These are phyloP conservation scores for Ochropleura leucogaster DNA, from an alignment of 2,888 invertebrate species.

Conservation along the genomic window DNA sequence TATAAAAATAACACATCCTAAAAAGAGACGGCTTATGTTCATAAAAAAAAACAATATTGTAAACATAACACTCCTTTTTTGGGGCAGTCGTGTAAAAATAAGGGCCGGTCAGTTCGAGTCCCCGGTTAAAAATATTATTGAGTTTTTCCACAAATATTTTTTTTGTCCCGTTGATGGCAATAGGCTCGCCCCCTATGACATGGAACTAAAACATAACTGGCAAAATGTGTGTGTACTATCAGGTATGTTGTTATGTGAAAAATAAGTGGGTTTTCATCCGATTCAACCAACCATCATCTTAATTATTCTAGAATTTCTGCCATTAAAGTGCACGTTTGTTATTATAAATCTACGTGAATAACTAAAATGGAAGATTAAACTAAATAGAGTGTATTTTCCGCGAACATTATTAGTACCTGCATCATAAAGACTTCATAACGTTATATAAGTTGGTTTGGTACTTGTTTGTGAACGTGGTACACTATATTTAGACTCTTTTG, in stretches of 20 bases:
- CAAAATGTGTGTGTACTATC: too few relatives aligned
- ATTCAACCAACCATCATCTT: neutral
- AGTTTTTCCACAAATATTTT: too few relatives aligned
- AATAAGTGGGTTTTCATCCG: neutral
- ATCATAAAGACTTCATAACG: slow-evolving; percentile 11
- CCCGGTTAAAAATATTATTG: too few relatives aligned
- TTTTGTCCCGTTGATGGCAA: too few relatives aligned
- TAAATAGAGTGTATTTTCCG: slow-evolving; percentile 22
- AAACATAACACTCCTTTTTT: too few relatives aligned
- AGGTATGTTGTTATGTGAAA: neutral
- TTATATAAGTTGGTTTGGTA: neutral
- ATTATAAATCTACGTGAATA: neutral
- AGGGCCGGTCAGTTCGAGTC: too few relatives aligned
- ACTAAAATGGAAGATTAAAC: slow-evolving; percentile 21
- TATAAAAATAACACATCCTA: slow-evolving; percentile 4
- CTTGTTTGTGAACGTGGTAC: neutral
- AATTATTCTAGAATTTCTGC: neutral
- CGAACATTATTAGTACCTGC: slow-evolving; percentile 1
- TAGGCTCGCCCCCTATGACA: too few relatives aligned
- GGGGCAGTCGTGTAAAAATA: too few relatives aligned
- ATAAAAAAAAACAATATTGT: slow-evolving; percentile 6
- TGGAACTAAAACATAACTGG: too few relatives aligned
- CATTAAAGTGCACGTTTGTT: slow-evolving; percentile 6
- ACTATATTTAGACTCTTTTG: neutral
- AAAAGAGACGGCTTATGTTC: neutral